phyloP scores from a whole-genome alignment of 2,113 vertebrate species.

The Prietella phreatophila region DNA sequence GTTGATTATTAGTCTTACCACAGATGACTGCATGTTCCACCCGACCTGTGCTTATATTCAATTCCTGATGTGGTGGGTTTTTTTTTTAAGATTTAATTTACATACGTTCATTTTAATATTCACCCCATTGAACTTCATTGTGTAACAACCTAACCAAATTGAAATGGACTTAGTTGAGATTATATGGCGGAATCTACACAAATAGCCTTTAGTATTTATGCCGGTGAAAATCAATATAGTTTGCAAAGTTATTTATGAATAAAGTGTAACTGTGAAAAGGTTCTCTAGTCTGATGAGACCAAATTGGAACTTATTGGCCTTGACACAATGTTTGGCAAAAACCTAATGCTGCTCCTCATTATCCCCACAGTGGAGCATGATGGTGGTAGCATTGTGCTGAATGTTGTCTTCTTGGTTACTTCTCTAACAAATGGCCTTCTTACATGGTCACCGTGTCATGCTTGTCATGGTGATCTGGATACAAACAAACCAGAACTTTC shows the following conservation, averaged over 20 bases:
- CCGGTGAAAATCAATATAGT: not conserved
- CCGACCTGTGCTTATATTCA: not conserved
- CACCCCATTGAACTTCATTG: not conserved
- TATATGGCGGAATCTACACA: not conserved
- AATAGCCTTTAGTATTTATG: not conserved
- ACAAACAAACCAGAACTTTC: not conserved
- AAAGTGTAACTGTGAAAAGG: not conserved
- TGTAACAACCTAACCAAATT: not conserved
- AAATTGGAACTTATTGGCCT: not conserved
- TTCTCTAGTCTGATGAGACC: not conserved
- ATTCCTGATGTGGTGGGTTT: not conserved
- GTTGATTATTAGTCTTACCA: conserved; percentile 34
- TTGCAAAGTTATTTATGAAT: not conserved
- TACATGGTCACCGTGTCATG: not conserved
- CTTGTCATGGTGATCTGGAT: not conserved
- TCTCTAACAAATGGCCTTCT: not conserved
- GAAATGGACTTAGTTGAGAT: not conserved
- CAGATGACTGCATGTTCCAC: not conserved
- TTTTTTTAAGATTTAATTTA: not conserved
- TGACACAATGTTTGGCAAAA: not conserved
- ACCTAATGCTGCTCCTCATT: not conserved
- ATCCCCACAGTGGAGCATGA: not conserved
- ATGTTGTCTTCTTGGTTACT: not conserved
- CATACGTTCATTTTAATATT: not conserved
- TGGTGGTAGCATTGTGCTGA: not conserved